Base-by-base conservation (phyloP, 2,888 invertebrate species). In the Watsonalla cultraria region DNA sequence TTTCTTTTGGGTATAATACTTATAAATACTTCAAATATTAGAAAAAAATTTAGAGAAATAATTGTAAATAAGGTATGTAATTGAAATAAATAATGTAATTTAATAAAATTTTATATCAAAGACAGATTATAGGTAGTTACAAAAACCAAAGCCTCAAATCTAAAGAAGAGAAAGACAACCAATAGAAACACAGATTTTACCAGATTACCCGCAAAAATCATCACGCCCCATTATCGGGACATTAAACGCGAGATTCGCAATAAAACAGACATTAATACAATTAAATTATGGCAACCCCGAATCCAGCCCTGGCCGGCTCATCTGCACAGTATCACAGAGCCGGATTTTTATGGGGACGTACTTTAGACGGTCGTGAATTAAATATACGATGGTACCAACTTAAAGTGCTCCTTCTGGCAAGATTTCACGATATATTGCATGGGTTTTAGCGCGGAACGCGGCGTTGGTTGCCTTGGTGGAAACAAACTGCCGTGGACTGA, bases 311-410 rank as follows among this genome's bases (percentile, higher is more conserved):
- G 86, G 75, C 62, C 62, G 80, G 70, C 87, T 88, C 90, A 88
- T 90, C 90, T 90, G 90, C 85, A 83, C 89, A 89, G 86, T 83
- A 86, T 90, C 90, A 84, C 79, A 73, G 74, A 64, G 70, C 77
- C 70, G 87, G 89, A 87, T 87, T 90, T 90, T 90, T 90, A 90
- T 90, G 85, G 86, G 78, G 79, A 84, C 85, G 84, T 86, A 82
- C 86, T 86, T 87, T 84, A 82, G 83, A 68, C 70, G 77, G 65
- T 78, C 70, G 72, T 89, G 90, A 90, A 90, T 90, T 90, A 90
- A 89, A 90, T 90, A 89, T 90, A 88, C 79, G 82, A 76, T 76
- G 82, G 75, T 72, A 74, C 78, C 78, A 82, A 84, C 82, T 88
- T 86, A 86, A 87, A 89, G 88, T 86, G 87, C 86, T 85, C 79